Evolutionary conservation across 2,113 vertebrate species (phyloP).

Genomic region (pig (Sus scrofa)): DNA sequence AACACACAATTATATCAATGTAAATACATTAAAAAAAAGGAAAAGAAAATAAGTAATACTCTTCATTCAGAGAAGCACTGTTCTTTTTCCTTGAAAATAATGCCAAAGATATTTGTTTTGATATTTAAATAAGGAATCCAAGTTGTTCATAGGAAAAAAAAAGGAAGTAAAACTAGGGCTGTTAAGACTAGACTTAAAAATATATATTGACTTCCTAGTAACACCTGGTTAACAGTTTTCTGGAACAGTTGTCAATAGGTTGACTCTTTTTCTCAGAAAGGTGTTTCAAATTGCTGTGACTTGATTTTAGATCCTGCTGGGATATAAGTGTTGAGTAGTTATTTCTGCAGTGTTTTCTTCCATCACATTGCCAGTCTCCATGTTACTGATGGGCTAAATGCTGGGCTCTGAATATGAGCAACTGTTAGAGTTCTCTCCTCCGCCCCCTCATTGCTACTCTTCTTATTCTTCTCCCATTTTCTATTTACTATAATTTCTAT

Average conservation of each 20-base stretch:
- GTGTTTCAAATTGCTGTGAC: not conserved
- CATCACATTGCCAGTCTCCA: not conserved
- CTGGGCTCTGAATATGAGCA: not conserved
- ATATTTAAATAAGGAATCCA: conserved; percentile 24
- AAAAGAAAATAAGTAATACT: not conserved
- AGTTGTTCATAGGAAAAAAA: not conserved
- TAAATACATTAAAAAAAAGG: not conserved
- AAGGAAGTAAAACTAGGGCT: not conserved
- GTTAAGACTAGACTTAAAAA: not conserved
- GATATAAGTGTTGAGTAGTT: not conserved
- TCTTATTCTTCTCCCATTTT: conserved; percentile 15
- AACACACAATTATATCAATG: not conserved
- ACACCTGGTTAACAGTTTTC: not conserved
- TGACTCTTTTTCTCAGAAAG: not conserved
- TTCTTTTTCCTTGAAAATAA: not conserved
- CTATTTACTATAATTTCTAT: conserved; percentile 45
- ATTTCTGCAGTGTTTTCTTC: not conserved
- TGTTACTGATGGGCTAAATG: not conserved
- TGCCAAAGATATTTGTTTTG: not conserved
- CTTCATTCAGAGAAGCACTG: not conserved
- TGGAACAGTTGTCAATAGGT: not conserved
- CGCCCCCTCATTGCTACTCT: not conserved
- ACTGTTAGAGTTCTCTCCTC: not conserved
- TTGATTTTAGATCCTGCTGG: not conserved
- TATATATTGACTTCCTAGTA: not conserved